These are phyloP conservation scores for Myotis davidii DNA, from an alignment of 2,113 vertebrate genomes.

Conservation along the genomic window DNA sequence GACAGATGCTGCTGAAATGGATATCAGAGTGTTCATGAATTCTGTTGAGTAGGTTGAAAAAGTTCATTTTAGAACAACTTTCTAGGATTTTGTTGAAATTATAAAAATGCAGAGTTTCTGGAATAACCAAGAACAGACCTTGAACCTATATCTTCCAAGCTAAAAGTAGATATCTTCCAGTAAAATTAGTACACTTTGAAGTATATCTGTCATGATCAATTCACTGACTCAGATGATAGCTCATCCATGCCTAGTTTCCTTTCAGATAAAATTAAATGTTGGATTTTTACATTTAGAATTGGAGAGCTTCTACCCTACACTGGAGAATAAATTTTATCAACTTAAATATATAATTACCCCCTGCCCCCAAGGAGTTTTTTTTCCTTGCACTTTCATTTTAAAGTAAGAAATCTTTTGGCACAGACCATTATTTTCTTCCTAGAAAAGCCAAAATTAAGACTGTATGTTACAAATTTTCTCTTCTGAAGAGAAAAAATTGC, in stretches of 20 bases:
- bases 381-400: slow-evolving; percentile 21
- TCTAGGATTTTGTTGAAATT: slow-evolving; percentile 42
- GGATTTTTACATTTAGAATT: slow-evolving; percentile 48
- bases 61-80: slow-evolving; percentile 45
- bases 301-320: background rate
- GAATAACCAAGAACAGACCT: slow-evolving; percentile 40
- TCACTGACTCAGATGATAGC: background rate
- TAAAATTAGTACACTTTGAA: slow-evolving; percentile 41
- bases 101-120: slow-evolving; percentile 34
- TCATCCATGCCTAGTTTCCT: slow-evolving; percentile 26
- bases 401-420: slow-evolving; percentile 33
- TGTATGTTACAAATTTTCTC: background rate
- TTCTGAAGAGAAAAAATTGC: background rate
- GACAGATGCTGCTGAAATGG: slow-evolving; percentile 64
- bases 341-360: too few relatives aligned
- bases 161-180: slow-evolving; percentile 43
- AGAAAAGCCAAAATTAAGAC: slow-evolving; percentile 19
- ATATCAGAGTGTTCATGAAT: slow-evolving; percentile 16
- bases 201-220: slow-evolving; percentile 40
- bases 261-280: slow-evolving; percentile 21
- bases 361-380: background rate
- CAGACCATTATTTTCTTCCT: slow-evolving; percentile 35
- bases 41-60: slow-evolving; percentile 47
- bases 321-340: slow-evolving; percentile 51
- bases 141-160: background rate